A percentile compares a stretch with the other conserved stretches of the same genome.
phyloP scores from a whole-genome alignment of 2,113 vertebrate species.

The Mastomys coucha region DNA sequence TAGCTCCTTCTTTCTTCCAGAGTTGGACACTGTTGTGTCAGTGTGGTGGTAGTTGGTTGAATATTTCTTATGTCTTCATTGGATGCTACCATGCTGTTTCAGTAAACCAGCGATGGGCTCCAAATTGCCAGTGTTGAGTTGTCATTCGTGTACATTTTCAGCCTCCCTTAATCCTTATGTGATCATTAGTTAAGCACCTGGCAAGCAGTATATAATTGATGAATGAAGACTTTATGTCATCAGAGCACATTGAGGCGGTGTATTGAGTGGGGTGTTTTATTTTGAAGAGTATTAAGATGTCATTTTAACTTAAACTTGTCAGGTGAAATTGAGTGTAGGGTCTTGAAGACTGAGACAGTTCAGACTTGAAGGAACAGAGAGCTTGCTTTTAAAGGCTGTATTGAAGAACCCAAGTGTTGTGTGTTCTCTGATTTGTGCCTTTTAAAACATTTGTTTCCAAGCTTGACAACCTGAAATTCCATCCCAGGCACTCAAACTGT shows the following conservation, averaged over 20 bases:
- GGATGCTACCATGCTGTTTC: not conserved
- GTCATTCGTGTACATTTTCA: not conserved
- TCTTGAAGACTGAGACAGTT: not conserved
- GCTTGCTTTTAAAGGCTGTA: not conserved
- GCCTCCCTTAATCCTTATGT: not conserved
- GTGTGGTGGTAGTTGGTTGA: not conserved
- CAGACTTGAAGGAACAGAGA: not conserved
- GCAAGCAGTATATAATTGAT: constrained; percentile 26
- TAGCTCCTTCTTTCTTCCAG: not conserved
- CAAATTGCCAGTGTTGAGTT: constrained; percentile 30
- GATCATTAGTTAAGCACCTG: constrained; percentile 31
- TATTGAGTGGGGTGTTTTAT: not conserved
- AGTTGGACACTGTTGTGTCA: not conserved
- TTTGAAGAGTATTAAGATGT: not conserved
- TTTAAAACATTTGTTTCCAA: not conserved
- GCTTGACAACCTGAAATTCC: not conserved
- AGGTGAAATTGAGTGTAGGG: not conserved
- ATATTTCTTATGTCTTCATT: not conserved
- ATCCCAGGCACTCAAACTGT: not conserved
- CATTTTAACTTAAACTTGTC: not conserved
- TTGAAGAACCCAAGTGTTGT: not conserved
- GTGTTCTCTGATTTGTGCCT: not conserved
- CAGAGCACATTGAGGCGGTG: not conserved
- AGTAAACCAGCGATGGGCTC: constrained; percentile 42
- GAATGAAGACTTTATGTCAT: not conserved